Percentiles rank a stretch among this genome's conserved stretches.
Evolutionary conservation across 2,113 vertebrate genomes (phyloP).

Genomic region (Microtus oregoni): DNA sequence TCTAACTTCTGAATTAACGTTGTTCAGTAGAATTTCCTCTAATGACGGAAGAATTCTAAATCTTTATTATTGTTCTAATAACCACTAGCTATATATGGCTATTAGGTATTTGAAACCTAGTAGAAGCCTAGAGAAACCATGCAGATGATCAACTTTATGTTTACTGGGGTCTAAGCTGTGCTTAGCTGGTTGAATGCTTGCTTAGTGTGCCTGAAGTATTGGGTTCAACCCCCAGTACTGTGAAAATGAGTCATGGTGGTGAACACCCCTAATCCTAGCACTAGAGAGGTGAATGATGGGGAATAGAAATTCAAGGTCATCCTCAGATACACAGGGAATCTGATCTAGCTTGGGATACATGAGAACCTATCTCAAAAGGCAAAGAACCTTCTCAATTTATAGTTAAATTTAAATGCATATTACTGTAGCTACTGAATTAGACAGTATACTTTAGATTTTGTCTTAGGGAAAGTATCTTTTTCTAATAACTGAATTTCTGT

Average conservation of each 20-base stretch:
- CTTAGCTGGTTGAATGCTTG: neutral
- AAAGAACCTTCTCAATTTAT: neutral
- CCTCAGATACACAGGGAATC: neutral
- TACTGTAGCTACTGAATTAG: conserved; percentile 15
- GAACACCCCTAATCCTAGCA: neutral
- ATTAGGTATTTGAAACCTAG: neutral
- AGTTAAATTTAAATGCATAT: conserved; percentile 6
- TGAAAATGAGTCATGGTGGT: neutral
- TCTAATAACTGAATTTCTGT: neutral
- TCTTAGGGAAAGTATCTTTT: conserved; percentile 46
- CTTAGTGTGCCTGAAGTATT: neutral
- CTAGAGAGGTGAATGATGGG: neutral
- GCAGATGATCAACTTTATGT: conserved; percentile 17
- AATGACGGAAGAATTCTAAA: neutral
- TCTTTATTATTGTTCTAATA: neutral
- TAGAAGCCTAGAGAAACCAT: neutral
- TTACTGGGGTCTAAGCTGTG: neutral
- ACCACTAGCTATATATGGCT: neutral
- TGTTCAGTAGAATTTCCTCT: conserved; percentile 17
- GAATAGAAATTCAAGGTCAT: neutral
- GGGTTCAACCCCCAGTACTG: neutral
- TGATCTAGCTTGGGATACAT: neutral
- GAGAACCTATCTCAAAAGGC: neutral
- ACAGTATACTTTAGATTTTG: neutral
- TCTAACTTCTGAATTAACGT: neutral